Evolutionary conservation across 2,113 vertebrate species (phyloP), one percentile per base, ranked within the genome.

Genomic region (Cricetomys ansorgei): DNA sequence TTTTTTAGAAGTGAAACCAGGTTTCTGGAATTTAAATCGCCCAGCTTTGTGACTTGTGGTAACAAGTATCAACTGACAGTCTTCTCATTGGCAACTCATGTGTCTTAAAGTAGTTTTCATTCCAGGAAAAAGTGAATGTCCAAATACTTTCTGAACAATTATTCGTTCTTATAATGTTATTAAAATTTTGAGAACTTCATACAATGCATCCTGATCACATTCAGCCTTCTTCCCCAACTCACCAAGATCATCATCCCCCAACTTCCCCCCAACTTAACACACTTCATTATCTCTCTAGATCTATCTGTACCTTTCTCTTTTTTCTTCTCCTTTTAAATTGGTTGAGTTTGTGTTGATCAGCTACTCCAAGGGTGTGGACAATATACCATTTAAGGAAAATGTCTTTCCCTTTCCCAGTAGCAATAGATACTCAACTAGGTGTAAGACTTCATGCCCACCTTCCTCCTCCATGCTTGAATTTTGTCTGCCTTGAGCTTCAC

Each of bases 81-180:
- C n/a, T 13, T n/a, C 23, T 17, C 15, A 37, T 43, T 1, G 13
- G 3, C 0, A 21, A 37, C 34, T 57, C 12, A 16, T 43, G 5
- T 29, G 3, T 72, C 59, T 81, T 29, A 16, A 45, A 73, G 43
- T 7, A 23, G 15, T 55, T 90, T 97, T 69, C 11, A 37, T 64
- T 87, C 43, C 87, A 75, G 21, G 69, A 62, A 86, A 85, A 59
- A 9, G 11, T 64, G 55, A 85, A 21, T 72, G 12, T 65, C 45
- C 50, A 65, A 84, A 19, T 81, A 57, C 25, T 76, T 70, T 92
- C 43, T 75, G 65, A 85, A 53, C 7, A 76, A 87, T 16, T 96
- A 21, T 15, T 62, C 10, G 37, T 69, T 76, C 70, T 73, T 37
- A 37, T 37, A 37, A 37, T 34, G 50, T 31, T 79, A 15, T 50